phyloP scores from a whole-genome alignment of 2,888 invertebrate species.

The Hyposoter dolosus region DNA sequence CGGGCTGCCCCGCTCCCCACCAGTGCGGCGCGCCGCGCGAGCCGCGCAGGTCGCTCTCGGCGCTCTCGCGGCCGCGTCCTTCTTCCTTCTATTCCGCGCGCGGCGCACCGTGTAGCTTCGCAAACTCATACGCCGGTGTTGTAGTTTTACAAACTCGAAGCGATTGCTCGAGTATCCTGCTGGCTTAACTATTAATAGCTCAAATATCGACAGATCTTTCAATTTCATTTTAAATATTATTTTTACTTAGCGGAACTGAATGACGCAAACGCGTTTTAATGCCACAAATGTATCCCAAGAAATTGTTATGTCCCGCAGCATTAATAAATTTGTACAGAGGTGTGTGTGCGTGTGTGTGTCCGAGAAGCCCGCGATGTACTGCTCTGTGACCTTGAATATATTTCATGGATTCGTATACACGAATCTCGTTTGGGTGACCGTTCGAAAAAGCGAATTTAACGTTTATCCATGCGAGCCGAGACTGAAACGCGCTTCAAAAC shows the following conservation, averaged over 20 bases:
- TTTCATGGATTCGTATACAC: slow-evolving; percentile 1
- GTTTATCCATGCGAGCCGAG: neutral
- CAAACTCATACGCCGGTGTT: slow-evolving; percentile 33
- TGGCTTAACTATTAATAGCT: slow-evolving; percentile 62
- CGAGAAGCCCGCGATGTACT: slow-evolving; percentile 3
- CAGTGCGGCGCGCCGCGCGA: too few species aligned
- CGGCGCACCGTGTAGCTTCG: neutral
- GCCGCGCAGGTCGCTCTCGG: too few species aligned
- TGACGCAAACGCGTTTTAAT: slow-evolving; percentile 25
- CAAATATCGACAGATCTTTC: slow-evolving; percentile 43
- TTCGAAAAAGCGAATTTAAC: neutral
- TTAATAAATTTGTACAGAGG: neutral
- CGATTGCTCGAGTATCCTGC: slow-evolving; percentile 51
- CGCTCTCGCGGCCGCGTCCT: neutral
- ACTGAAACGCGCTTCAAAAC: neutral
- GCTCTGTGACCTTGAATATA: slow-evolving; percentile 9
- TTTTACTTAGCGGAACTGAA: slow-evolving; percentile 21
- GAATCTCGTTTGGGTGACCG: neutral
- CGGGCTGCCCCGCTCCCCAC: neutral
- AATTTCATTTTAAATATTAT: slow-evolving; percentile 33
- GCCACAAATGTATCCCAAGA: neutral
- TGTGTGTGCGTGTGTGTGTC: neutral
- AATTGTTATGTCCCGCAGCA: neutral
- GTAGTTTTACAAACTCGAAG: slow-evolving; percentile 14
- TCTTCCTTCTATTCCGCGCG: slow-evolving; percentile 15